phyloP scores from a whole-genome alignment of 2,113 vertebrate genomes.

The Sturnira hondurensis region DNA sequence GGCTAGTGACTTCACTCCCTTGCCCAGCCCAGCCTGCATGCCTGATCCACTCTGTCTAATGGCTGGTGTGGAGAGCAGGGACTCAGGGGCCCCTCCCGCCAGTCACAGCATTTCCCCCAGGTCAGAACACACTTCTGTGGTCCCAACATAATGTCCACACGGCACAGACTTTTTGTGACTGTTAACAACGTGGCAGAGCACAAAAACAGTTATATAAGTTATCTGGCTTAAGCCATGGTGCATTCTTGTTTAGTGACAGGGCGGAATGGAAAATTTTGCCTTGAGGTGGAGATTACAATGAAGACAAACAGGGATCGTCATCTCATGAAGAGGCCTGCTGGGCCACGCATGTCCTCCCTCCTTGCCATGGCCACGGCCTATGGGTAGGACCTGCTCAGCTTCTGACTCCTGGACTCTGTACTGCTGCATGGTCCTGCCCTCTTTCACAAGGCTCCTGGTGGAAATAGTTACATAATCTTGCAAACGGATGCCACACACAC shows the following conservation, averaged over 20 bases:
- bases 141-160: background rate
- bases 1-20: background rate
- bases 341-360: rapidly evolving
- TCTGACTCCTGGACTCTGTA: rapidly evolving
- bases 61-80: background rate
- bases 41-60: background rate
- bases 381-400: background rate
- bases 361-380: background rate
- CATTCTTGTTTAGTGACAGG: constrained; percentile 48
- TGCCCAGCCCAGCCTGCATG: background rate
- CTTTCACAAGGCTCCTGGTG: background rate
- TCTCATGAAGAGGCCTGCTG: background rate
- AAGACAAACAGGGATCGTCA: background rate
- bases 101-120: rapidly evolving
- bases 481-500: background rate
- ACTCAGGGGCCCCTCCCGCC: background rate
- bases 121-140: background rate
- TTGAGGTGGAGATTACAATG: constrained; percentile 23
- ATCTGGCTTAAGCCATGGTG: constrained; percentile 8
- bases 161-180: constrained; percentile 23
- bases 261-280: constrained; percentile 59
- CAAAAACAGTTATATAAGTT: constrained; percentile 53
- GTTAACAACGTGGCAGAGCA: constrained; percentile 32
- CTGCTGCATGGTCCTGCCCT: background rate
- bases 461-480: background rate